Base-by-base conservation (phyloP, 2,113 vertebrate genomes). In the Laticauda laticaudata region DNA sequence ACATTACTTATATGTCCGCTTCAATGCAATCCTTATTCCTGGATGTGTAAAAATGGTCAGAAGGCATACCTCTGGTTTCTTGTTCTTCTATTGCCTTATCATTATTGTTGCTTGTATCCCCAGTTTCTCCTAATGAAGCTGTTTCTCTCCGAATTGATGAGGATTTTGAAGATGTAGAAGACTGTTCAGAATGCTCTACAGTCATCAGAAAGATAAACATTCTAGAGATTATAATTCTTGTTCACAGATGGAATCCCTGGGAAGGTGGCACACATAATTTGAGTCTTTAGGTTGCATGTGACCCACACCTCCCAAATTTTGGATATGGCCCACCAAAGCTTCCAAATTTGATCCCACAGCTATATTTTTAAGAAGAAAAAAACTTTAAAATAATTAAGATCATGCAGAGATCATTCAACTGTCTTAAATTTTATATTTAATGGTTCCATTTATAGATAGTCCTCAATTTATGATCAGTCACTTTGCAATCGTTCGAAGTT, bases 161-260 rank as follows among this genome's bases (percentile, higher is more conserved):
- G 92, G 96, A 96, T 26, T 96, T 96, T 2, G 95, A 96, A 2
- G 96, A 97, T 1, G 95, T 95, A 55, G 96, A 97, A 59, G 96
- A 97, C 54, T 97, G 96, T 95, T 97, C 95, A 94, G 96, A 97
- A 95, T 94, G 96, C 96, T 97, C 97, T 97, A 94, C 92, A 95
- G 96, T 94, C 93, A 92, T 93, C 94, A 86, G 8, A 91, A 92
- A 90, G 59, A 24, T 55, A 51, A 39, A 91, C 55, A 26, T 21
- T 24, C 21, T 43, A 55, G 18, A 86, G 39, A 34, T 61, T 53
- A 34, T 54, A 54, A 51, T n/a, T 69, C 34, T 87, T 87, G 24
- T 53, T 87, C 48, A 51, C 48, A n/a, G 45, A 53, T 53, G 45
- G 24, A 51, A 26, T 53, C 48, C 48, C 86, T 29, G 14, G 26